Base-by-base conservation (phyloP, 2,797 vertebrate species). In the Glossophaga mutica region DNA sequence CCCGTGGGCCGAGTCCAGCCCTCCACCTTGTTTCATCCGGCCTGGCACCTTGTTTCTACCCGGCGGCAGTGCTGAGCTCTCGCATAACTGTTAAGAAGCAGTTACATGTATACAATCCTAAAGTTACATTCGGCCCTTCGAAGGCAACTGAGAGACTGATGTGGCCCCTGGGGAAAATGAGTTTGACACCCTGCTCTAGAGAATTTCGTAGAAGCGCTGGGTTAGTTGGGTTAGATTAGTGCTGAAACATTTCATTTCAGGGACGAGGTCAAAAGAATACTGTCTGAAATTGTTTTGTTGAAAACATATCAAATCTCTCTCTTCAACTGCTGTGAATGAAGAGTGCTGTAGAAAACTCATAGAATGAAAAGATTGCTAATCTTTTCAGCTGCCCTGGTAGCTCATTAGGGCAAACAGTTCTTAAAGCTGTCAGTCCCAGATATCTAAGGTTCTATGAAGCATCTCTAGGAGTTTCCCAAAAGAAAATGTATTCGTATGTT, bases 211-310 rank as follows among this genome's bases (percentile, higher is more conserved):
- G 74, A 93, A 85, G 7, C 39, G 68, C 55, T 83, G 34, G 8
- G 46, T 65, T 68, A 95, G 34, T 87, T 78, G 68, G 91, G 48
- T 81, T 94, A 68, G 22, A 89, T 82, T 82, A 65, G 71, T 84
- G 83, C 7, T 22, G 34, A 87, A 95, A 55, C 16, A 44, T 55
- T 78, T 96, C 73, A 94, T 83, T 73, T 87, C 65, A 96, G 96
- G 87, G 74, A 71, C 22, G 16, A 90, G 71, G 62, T 83, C 34
- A 91, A 95, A 91, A 90, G 85, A 85, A 93, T 9, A 95, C 71
- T 87, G 89, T 29, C 76, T 84, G n/a, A 77, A 87, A 91, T 65
- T 2, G 4, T 90, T 90, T 67, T 91, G 57, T 50, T 88, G 87
- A 93, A 91, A 95, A 65, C 19, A 76, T 18, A 62, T 32, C 34